Evolutionary conservation across 30 jellyfish, hydroid and myxozoan species (phyloP).

Genomic region (Mastigias papua): DNA sequence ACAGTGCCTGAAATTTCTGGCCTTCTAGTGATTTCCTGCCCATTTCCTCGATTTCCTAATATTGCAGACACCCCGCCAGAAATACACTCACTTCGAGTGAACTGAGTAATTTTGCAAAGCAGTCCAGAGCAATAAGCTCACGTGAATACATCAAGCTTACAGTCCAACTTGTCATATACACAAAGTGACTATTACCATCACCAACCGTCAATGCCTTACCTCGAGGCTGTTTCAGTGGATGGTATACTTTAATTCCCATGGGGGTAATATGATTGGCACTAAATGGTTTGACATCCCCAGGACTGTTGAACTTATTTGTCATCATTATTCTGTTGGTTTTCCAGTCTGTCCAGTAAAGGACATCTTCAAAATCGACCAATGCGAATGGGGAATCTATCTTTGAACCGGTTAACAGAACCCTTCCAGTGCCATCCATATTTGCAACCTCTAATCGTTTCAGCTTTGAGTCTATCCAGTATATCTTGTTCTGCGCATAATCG

Average conservation of each 20-base stretch:
- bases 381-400: constrained; percentile 80
- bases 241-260: constrained; percentile 83
- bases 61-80: too few species aligned
- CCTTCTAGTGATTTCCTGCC: too few species aligned
- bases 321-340: constrained; percentile 61
- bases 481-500: constrained; percentile 83
- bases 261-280: constrained; percentile 68
- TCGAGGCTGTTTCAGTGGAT: constrained; percentile 73
- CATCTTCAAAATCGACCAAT: constrained; percentile 73
- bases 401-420: constrained; percentile 53
- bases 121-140: too few species aligned
- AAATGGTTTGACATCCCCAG: constrained; percentile 18
- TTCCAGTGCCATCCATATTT: constrained; percentile 78
- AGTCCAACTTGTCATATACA: neutral
- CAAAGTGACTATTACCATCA: neutral
- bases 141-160: neutral
- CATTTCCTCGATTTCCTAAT: too few species aligned
- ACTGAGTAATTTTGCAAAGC: too few species aligned
- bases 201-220: constrained; percentile 37
- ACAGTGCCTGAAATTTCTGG: too few species aligned
- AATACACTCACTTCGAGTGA: too few species aligned
- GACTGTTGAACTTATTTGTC: constrained; percentile 46
- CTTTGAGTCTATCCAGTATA: constrained; percentile 95
- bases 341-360: constrained; percentile 95
- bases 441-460: constrained; percentile 84